These are phyloP conservation scores for Atta colombica DNA, from an alignment of 1,140 invertebrate species.

Conservation along the genomic window DNA sequence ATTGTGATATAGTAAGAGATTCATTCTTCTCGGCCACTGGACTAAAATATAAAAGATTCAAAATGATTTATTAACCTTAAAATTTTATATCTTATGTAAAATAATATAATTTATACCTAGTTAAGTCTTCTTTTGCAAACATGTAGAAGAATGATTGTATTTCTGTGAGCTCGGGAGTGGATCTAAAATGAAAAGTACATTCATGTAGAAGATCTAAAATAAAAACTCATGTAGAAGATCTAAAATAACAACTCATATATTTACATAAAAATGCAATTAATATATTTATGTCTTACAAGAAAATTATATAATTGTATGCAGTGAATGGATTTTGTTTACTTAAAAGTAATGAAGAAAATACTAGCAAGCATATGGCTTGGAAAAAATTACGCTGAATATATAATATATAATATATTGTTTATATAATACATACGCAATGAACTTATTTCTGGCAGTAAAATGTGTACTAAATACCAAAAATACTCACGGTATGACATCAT, in stretches of 20 bases:
- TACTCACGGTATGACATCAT: constrained; percentile 21
- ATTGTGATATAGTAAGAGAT: neutral
- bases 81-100: neutral
- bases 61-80: neutral
- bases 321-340: neutral
- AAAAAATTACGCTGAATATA: neutral
- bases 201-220: neutral
- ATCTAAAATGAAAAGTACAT: constrained; percentile 24
- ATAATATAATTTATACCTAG: constrained; percentile 27
- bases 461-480: neutral
- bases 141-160: constrained; percentile 41
- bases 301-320: neutral
- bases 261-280: neutral
- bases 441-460: neutral
- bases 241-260: neutral
- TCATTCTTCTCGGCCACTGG: neutral
- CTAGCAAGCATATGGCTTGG: neutral
- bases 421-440: neutral
- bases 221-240: neutral
- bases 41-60: constrained; percentile 18
- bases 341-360: neutral
- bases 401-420: neutral
- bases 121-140: neutral
- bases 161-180: neutral
- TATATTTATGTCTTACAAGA: neutral